phyloP scores from a whole-genome alignment of 2,888 invertebrate species.

The Alviniconcha strummeri region DNA sequence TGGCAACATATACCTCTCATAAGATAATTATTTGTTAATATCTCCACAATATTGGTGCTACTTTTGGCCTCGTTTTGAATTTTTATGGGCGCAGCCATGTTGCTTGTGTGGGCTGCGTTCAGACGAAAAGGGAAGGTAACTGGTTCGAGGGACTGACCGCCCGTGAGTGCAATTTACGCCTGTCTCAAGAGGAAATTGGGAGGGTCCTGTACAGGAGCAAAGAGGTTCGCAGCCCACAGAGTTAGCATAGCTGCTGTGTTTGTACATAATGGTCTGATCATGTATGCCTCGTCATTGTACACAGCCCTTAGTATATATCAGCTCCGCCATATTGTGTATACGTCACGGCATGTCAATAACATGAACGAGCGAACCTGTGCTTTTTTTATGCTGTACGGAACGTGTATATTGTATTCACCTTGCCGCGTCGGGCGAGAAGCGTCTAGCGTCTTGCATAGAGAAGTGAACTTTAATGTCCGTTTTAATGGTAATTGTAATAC shows the following conservation, averaged over 20 bases:
- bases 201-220: conserved; percentile 2
- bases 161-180: conserved; percentile 12
- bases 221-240: not conserved
- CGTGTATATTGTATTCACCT: not conserved
- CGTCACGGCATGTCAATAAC: conserved; percentile 7
- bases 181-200: conserved; percentile 12
- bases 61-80: conserved; percentile 21
- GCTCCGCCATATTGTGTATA: conserved; percentile 18
- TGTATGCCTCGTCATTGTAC: conserved; percentile 4
- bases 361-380: conserved; percentile 6
- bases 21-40: conserved; percentile 29
- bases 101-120: conserved; percentile 5
- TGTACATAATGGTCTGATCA: conserved; percentile 17
- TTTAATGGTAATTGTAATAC: too few species aligned
- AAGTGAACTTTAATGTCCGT: too few species aligned
- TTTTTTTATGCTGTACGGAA: conserved; percentile 8
- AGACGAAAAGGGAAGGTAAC: not conserved
- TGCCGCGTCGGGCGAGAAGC: too few species aligned
- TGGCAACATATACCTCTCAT: conserved; percentile 34
- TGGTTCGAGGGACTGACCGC: not conserved
- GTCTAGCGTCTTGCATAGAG: too few species aligned
- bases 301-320: not conserved
- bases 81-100: not conserved
- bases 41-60: conserved; percentile 45
- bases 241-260: not conserved